Evolutionary conservation across 2,113 vertebrate genomes (phyloP).

Genomic region (Puntigrus tetrazona): DNA sequence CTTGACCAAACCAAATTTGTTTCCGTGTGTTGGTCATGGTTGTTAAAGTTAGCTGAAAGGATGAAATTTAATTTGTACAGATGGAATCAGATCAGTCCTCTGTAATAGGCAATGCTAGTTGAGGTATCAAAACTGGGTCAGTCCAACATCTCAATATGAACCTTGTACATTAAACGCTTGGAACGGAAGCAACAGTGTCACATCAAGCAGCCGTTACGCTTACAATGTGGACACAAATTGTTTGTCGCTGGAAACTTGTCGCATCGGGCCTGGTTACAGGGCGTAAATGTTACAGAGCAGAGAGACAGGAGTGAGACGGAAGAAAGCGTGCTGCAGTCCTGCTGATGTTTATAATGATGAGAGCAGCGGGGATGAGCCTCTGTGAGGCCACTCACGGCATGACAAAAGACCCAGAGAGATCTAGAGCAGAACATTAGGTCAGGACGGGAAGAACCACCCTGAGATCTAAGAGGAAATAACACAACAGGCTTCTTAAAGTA

Average conservation of each 20-base stretch:
- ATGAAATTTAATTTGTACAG: not conserved
- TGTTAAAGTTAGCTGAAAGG: not conserved
- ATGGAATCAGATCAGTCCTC: not conserved
- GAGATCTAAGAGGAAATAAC: conserved; percentile 17
- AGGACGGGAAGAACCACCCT: conserved; percentile 6
- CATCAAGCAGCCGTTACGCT: not conserved
- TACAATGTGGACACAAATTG: not conserved
- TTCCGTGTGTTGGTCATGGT: not conserved
- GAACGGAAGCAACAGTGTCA: not conserved
- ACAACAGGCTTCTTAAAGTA: not conserved
- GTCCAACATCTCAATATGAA: not conserved
- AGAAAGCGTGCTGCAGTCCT: conserved; percentile 11
- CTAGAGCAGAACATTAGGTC: conserved; percentile 1
- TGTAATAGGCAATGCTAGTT: not conserved
- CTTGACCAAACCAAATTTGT: not conserved
- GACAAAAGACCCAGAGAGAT: conserved; percentile 24
- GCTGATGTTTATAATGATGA: conserved; percentile 41
- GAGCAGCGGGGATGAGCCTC: conserved; percentile 14
- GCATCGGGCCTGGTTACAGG: conserved; percentile 1
- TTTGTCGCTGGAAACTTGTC: conserved; percentile 4
- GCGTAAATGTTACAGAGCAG: not conserved
- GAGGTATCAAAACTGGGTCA: not conserved
- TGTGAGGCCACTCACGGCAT: conserved; percentile 9
- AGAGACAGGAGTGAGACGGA: not conserved
- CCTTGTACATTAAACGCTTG: not conserved